phyloP scores from a whole-genome alignment of 2,797 vertebrate genomes.

The Dendrocincla fuliginosa region DNA sequence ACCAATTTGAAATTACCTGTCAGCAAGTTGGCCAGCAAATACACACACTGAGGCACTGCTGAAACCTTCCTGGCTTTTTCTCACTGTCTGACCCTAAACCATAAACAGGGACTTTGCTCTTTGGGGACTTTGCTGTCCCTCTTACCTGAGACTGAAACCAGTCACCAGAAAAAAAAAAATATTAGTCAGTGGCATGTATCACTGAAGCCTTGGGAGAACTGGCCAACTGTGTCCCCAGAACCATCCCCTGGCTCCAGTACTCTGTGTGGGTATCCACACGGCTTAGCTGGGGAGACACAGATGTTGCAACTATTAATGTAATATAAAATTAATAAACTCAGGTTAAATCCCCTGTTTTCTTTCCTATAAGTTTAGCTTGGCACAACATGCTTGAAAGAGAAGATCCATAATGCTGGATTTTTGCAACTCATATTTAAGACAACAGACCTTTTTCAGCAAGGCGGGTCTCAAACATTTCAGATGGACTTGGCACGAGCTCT shows the following conservation, averaged over 20 bases:
- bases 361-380: background rate
- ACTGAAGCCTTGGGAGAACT: background rate
- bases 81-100: background rate
- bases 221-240: background rate
- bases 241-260: background rate
- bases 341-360: background rate
- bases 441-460: background rate
- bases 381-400: background rate
- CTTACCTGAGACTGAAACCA: background rate
- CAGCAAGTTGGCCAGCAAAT: background rate
- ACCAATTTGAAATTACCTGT: background rate
- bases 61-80: background rate
- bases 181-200: rapidly evolving
- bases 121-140: background rate
- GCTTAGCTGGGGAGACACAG: background rate
- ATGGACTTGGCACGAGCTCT: background rate
- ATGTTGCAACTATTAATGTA: background rate
- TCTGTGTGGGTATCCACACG: background rate
- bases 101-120: background rate
- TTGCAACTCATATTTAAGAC: background rate
- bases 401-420: background rate
- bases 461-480: background rate
- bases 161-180: background rate
- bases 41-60: background rate
- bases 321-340: background rate